These are phyloP conservation scores for Tenodera sinensis DNA, from an alignment of 2,888 invertebrate genomes.

Conservation along the genomic window DNA sequence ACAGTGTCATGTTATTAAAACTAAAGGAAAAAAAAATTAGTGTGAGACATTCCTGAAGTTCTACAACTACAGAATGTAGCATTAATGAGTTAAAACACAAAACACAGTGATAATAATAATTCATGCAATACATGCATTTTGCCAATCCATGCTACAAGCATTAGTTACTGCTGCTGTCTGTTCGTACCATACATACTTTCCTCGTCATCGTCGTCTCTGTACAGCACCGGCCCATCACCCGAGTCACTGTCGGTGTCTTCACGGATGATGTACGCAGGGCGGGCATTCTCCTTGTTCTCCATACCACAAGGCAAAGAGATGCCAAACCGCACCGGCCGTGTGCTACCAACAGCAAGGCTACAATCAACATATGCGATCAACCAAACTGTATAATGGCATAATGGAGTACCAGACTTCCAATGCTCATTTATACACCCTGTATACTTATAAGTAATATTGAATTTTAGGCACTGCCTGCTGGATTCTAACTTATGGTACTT, in stretches of 20 bases:
- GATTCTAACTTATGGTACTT: too few relatives aligned
- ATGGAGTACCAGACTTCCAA: not conserved
- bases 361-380: not conserved
- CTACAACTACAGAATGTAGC: not conserved
- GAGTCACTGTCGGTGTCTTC: conserved; percentile 60
- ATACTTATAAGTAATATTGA: not conserved
- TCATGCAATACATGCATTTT: not conserved
- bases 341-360: conserved; percentile 47
- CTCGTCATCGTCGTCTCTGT: conserved; percentile 64
- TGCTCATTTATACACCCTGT: not conserved
- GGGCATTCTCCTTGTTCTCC: conserved; percentile 85
- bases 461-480: too few relatives aligned
- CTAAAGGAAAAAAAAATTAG: not conserved
- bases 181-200: conserved; percentile 42
- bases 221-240: conserved; percentile 63
- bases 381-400: not conserved
- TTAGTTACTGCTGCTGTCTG: not conserved
- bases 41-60: not conserved
- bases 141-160: not conserved
- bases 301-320: conserved; percentile 67
- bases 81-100: not conserved
- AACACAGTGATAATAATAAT: not conserved
- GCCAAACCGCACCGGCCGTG: conserved; percentile 75
- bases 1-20: not conserved
- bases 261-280: conserved; percentile 66